Evolutionary conservation across 2,797 vertebrate species (phyloP).

Genomic region (Acestrorhynchus altus): DNA sequence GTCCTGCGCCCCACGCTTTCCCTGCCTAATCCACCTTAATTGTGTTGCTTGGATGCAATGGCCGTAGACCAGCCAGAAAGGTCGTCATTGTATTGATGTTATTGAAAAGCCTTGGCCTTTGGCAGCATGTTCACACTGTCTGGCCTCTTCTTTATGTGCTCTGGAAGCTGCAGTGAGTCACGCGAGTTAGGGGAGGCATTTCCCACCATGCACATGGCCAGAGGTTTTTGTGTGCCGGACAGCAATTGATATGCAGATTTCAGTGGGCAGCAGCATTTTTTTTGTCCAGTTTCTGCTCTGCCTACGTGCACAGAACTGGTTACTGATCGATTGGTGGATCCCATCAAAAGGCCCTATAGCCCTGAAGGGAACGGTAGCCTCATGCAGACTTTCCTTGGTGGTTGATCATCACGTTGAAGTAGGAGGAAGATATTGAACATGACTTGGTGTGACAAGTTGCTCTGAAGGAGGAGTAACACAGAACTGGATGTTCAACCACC

Average conservation of each 20-base stretch:
- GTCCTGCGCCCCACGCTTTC: neutral
- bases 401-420: neutral
- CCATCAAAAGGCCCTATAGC: constrained; percentile 53
- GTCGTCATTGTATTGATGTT: constrained; percentile 74
- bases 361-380: constrained; percentile 47
- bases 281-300: constrained; percentile 30
- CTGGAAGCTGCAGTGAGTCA: constrained; percentile 67
- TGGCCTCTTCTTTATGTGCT: constrained; percentile 67
- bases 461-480: neutral
- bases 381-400: constrained; percentile 10
- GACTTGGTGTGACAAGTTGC: constrained; percentile 12
- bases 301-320: constrained; percentile 62
- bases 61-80: constrained; percentile 75
- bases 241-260: constrained; percentile 70
- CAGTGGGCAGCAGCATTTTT: constrained; percentile 65
- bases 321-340: constrained; percentile 63
- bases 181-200: constrained; percentile 44
- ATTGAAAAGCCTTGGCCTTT: constrained; percentile 64
- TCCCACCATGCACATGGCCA: constrained; percentile 54
- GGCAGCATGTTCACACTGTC: constrained; percentile 51
- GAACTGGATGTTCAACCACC: neutral
- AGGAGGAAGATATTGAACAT: constrained; percentile 24
- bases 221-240: constrained; percentile 49
- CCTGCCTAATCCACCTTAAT: neutral
- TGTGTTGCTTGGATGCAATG: constrained; percentile 35